Conservation (phyloP, 2,113 vertebrate genomes). For the Myotis brandtii region DNA sequence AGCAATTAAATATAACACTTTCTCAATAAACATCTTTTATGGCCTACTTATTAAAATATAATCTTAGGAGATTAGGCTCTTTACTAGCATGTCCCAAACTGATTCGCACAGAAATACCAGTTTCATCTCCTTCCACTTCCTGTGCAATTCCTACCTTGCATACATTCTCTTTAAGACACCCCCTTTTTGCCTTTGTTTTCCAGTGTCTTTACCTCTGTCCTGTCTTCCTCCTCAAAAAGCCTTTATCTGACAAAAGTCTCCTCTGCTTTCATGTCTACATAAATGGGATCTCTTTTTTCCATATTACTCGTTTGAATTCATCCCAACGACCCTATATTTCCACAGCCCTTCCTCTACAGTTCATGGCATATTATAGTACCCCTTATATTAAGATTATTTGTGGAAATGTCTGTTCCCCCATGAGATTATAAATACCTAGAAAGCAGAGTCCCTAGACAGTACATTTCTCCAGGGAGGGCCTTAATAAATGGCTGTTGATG, state of each 20-base stretch:
- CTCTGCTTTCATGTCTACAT: not conserved
- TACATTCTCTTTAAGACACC: not conserved
- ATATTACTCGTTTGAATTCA: not conserved
- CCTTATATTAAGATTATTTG: not conserved
- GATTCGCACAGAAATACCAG: too few relatives aligned
- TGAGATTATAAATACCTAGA: not conserved
- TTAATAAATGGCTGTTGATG: slow-evolving; percentile 10
- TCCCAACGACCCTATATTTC: not conserved
- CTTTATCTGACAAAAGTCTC: not conserved
- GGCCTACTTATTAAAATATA: not conserved
- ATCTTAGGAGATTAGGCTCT: not conserved
- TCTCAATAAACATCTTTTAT: not conserved
- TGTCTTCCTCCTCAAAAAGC: not conserved
- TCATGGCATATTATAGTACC: not conserved
- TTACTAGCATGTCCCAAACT: not conserved
- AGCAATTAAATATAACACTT: not conserved
- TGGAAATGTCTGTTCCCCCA: not conserved
- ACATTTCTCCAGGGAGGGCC: not conserved
- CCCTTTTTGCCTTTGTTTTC: not conserved
- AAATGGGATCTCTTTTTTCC: not conserved
- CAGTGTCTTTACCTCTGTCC: not conserved
- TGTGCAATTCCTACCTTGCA: not conserved
- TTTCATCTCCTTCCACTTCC: not conserved
- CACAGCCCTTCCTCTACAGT: not conserved
- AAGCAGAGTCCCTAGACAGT: not conserved